Conservation (phyloP, 2,113 vertebrate genomes). For the Neotoma lepida region DNA sequence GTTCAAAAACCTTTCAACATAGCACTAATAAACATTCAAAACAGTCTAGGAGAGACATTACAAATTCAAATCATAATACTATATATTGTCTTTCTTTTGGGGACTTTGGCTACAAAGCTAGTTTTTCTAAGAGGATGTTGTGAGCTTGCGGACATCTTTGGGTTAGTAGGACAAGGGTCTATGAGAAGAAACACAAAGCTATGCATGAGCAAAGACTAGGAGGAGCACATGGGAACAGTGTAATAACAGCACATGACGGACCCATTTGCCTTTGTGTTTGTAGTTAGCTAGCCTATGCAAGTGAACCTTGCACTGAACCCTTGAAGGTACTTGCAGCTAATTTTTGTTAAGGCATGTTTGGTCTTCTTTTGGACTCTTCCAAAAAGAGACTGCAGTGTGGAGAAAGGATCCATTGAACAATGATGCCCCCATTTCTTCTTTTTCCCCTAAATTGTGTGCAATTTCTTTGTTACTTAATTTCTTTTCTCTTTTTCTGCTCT, state of each 20-base stretch:
- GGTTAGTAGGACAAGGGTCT: neutral
- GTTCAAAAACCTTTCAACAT: neutral
- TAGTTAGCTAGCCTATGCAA: neutral
- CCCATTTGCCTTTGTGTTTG: neutral
- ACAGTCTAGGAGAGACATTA: neutral
- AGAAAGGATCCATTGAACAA: neutral
- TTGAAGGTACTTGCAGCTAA: neutral
- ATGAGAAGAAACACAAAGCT: neutral
- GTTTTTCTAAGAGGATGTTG: neutral
- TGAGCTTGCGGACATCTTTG: neutral
- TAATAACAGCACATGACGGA: too few relatives aligned
- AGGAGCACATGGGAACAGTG: neutral
- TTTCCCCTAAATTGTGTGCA: neutral
- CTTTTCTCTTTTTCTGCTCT: neutral
- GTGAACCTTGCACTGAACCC: neutral
- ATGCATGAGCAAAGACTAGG: neutral
- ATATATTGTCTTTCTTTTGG: neutral
- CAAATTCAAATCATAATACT: neutral
- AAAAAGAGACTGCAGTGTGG: neutral
- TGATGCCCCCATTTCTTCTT: slow-evolving; percentile 37
- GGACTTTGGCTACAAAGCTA: neutral
- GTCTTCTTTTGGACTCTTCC: slow-evolving; percentile 28
- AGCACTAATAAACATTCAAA: neutral
- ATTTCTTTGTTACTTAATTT: neutral
- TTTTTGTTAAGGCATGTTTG: neutral